Conservation (phyloP, 2,113 vertebrate genomes). For the Corvus cornix region DNA sequence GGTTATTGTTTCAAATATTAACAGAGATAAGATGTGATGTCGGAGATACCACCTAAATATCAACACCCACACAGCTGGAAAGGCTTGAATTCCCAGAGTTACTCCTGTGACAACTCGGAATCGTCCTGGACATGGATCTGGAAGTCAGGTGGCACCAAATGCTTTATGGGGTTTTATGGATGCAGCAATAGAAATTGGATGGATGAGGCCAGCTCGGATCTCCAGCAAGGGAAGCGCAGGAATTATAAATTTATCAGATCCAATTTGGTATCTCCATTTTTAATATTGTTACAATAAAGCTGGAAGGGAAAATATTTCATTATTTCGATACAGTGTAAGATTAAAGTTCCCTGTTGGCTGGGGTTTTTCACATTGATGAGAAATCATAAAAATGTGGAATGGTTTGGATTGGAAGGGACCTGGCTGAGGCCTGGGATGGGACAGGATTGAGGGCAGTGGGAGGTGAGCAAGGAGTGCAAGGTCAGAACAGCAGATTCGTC, state of each 20-base stretch:
- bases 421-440: neutral
- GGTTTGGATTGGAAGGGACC: neutral
- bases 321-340: neutral
- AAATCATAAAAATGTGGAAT: neutral
- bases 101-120: neutral
- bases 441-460: neutral
- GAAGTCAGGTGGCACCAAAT: neutral
- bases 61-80: neutral
- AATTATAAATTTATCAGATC: neutral
- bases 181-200: neutral
- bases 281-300: neutral
- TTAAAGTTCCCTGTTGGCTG: neutral
- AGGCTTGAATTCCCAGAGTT: neutral
- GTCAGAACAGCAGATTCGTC: fast-evolving
- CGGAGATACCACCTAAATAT: neutral
- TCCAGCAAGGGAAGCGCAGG: neutral
- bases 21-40: neutral
- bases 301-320: neutral
- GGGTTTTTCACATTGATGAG: fast-evolving
- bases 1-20: neutral
- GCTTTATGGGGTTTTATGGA: neutral
- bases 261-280: neutral
- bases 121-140: neutral
- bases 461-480: neutral
- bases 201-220: neutral